Evolutionary conservation across 2,113 vertebrate genomes (phyloP).

Genomic region (Gadus macrocephalus): DNA sequence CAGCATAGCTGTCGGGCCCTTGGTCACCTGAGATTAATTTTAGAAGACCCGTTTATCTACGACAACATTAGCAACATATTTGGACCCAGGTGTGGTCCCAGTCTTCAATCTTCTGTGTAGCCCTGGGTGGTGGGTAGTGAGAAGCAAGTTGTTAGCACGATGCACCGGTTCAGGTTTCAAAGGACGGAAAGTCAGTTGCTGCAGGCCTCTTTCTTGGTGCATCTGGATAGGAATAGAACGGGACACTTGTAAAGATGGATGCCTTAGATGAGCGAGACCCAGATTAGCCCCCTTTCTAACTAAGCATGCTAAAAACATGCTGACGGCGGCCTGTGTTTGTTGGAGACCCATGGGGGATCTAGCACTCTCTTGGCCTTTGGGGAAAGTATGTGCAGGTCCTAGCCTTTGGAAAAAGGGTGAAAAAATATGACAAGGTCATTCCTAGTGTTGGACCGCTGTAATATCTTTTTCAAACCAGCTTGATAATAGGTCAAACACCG

Average conservation of each 20-base stretch:
- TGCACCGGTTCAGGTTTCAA: conserved; percentile 49
- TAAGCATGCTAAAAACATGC: conserved; percentile 38
- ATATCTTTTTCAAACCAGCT: too few relatives aligned
- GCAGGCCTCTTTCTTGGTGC: conserved; percentile 43
- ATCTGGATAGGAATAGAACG: conserved; percentile 58
- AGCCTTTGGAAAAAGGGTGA: too few relatives aligned
- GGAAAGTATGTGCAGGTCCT: too few relatives aligned
- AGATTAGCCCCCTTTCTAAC: conserved; percentile 42
- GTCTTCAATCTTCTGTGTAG: conserved; percentile 18
- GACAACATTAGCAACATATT: too few relatives aligned
- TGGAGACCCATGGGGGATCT: conserved; percentile 36
- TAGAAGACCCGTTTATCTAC: too few relatives aligned
- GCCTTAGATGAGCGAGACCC: conserved; percentile 26
- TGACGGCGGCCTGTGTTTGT: conserved; percentile 37
- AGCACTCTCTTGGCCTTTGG: conserved; percentile 37
- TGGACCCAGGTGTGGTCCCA: too few relatives aligned
- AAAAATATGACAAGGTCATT: too few relatives aligned
- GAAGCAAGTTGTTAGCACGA: conserved; percentile 59
- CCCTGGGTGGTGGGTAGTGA: conserved; percentile 18
- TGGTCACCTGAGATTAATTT: too few relatives aligned
- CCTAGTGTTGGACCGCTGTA: too few relatives aligned
- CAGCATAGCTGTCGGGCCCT: too few relatives aligned
- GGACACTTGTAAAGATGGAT: conserved; percentile 17
- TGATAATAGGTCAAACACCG: too few relatives aligned
- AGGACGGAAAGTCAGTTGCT: conserved; percentile 38